These are phyloP conservation scores for Polypterus senegalus DNA, from an alignment of 2,113 vertebrate genomes.

Conservation along the genomic window DNA sequence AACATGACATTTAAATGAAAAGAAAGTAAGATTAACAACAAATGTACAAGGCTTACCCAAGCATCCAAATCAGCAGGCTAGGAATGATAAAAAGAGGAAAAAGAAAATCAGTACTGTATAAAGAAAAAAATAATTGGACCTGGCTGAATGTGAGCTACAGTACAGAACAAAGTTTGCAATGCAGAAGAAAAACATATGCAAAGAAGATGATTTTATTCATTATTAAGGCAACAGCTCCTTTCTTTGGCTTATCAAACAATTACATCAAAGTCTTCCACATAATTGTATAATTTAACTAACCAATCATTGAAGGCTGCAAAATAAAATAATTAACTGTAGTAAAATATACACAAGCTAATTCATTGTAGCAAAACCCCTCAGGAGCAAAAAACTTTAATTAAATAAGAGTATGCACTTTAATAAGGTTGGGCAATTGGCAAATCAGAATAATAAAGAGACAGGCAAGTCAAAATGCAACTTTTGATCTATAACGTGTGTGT, in stretches of 20 bases:
- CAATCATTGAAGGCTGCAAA: too few species aligned
- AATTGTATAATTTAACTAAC: too few species aligned
- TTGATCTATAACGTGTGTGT: too few species aligned
- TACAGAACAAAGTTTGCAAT: conserved; percentile 9
- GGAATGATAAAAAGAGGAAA: conserved; percentile 32
- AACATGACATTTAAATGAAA: conserved; percentile 69
- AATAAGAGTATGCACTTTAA: too few species aligned
- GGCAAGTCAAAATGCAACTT: too few species aligned
- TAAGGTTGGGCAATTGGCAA: too few species aligned
- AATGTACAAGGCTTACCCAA: conserved; percentile 55
- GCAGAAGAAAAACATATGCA: conserved; percentile 15
- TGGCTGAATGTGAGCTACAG: conserved; percentile 20
- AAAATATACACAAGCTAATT: too few species aligned
- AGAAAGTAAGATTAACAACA: conserved; percentile 39
- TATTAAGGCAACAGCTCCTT: conserved; percentile 16
- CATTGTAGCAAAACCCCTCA: too few species aligned
- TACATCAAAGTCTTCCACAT: too few species aligned
- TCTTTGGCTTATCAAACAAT: conserved; percentile 16
- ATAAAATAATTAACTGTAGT: too few species aligned
- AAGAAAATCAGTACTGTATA: conserved; percentile 7
- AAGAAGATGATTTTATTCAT: conserved; percentile 16
- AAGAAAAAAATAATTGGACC: conserved; percentile 30
- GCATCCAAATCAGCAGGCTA: conserved; percentile 66
- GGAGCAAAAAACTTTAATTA: too few species aligned
- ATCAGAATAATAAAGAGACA: too few species aligned